These are phyloP conservation scores for Prunella himalayana DNA, from an alignment of 2,113 vertebrate genomes.

Conservation along the genomic window DNA sequence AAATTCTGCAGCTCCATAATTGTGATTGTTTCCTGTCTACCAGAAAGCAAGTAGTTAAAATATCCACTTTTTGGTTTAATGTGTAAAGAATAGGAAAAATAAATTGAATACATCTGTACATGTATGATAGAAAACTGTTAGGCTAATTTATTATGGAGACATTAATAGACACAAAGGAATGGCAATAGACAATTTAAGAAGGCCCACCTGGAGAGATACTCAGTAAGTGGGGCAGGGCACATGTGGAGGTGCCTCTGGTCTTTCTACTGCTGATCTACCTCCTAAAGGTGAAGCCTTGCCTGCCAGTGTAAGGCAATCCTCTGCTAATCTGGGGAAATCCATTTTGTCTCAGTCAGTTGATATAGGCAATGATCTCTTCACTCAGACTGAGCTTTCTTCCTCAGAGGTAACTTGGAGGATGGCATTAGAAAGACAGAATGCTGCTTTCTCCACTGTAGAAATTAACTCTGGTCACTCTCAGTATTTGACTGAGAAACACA, in stretches of 20 bases:
- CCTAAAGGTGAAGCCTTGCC: background rate
- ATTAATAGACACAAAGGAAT: background rate
- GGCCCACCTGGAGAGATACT: background rate
- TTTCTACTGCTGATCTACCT: background rate
- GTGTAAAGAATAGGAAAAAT: background rate
- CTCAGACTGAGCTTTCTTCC: background rate
- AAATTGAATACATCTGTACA: background rate
- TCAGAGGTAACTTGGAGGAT: background rate
- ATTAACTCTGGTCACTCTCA: background rate
- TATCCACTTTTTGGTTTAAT: background rate
- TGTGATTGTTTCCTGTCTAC: background rate
- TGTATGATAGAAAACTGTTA: background rate
- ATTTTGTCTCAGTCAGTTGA: background rate
- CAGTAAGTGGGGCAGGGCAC: background rate
- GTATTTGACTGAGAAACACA: background rate
- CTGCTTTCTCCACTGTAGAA: background rate
- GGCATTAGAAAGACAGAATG: background rate
- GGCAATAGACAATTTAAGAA: background rate
- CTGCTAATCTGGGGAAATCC: slow-evolving; percentile 31
- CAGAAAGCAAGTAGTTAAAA: background rate
- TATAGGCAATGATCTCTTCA: background rate
- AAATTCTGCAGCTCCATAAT: background rate
- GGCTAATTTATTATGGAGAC: background rate
- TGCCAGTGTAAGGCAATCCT: background rate
- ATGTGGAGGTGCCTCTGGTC: background rate